These are phyloP conservation scores for Alsophila aescularia DNA, from an alignment of 2,888 invertebrate species.

Conservation along the genomic window DNA sequence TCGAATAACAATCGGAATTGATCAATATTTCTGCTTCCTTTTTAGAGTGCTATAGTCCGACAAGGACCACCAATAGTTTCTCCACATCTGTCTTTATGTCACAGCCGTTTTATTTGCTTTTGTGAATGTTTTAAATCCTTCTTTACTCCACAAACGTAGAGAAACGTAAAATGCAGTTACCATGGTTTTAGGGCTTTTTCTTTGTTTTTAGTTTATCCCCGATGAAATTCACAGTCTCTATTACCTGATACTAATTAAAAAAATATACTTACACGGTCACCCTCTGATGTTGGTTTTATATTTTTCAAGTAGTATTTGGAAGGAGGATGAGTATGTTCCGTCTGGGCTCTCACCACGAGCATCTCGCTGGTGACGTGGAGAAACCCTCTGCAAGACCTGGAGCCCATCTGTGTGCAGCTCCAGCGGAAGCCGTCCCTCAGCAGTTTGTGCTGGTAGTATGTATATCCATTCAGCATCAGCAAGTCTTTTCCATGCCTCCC, in stretches of 20 bases:
- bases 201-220: too few relatives aligned
- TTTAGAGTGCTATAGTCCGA: too few relatives aligned
- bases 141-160: too few relatives aligned
- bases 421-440: slow-evolving; percentile 74
- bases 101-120: too few relatives aligned
- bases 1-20: too few relatives aligned
- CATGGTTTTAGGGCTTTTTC: too few relatives aligned
- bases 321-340: slow-evolving; percentile 73
- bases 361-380: slow-evolving; percentile 72
- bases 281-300: slow-evolving; percentile 43
- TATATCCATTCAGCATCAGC: slow-evolving; percentile 75
- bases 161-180: too few relatives aligned
- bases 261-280: slow-evolving; percentile 39
- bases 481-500: slow-evolving; percentile 74
- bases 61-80: too few relatives aligned
- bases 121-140: too few relatives aligned
- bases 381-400: slow-evolving; percentile 75
- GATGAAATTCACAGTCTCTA: too few relatives aligned
- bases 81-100: too few relatives aligned
- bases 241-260: not conserved
- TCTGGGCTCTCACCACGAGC: slow-evolving; percentile 71
- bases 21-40: too few relatives aligned
- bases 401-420: slow-evolving; percentile 81
- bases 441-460: slow-evolving; percentile 76
- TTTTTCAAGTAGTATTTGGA: slow-evolving; percentile 66